Evolutionary conservation across 2,113 vertebrate genomes (phyloP).

Genomic region (Tichodroma muraria): DNA sequence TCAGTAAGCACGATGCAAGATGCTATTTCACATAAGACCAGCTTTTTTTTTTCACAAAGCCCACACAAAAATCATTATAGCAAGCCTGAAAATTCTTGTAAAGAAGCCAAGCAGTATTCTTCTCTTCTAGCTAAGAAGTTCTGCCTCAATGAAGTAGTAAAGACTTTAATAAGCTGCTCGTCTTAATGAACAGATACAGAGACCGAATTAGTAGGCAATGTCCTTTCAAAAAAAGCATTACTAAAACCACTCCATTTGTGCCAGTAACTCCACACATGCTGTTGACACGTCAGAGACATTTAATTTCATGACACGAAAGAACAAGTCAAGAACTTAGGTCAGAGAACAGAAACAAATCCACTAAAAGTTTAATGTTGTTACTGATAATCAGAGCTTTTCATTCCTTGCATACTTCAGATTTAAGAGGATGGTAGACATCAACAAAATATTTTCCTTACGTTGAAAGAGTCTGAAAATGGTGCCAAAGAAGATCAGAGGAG

Average conservation of each 20-base stretch:
- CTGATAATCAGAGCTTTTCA: background rate
- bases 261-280: fast-evolving
- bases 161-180: background rate
- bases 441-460: background rate
- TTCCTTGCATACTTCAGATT: background rate
- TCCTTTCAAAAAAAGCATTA: background rate
- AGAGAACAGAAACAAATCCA: background rate
- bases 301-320: background rate
- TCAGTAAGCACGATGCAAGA: background rate
- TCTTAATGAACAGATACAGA: background rate
- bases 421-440: background rate
- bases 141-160: background rate
- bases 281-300: background rate
- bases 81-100: background rate
- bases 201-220: background rate
- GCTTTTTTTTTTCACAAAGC: background rate
- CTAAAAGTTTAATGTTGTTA: background rate
- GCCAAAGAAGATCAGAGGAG: background rate
- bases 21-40: background rate
- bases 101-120: background rate
- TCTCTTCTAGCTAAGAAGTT: background rate
- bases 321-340: background rate
- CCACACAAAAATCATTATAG: background rate
- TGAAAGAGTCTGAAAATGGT: background rate
- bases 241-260: background rate